Conservation (phyloP, 2,797 vertebrate genomes). For the Limosa lapponica region DNA sequence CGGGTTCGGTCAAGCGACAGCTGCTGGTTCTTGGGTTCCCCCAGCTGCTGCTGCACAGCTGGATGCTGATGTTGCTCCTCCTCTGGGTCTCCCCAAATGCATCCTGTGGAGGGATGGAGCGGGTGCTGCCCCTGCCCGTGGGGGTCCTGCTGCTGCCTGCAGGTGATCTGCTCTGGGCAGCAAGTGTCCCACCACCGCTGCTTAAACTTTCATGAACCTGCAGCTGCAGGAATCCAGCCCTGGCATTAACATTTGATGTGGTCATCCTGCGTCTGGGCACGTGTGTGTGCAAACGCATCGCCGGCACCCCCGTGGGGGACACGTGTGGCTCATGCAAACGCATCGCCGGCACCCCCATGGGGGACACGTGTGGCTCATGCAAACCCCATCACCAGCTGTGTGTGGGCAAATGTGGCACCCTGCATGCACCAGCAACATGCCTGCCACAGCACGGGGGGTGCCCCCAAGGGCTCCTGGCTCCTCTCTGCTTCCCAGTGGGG, state of each 20-base stretch:
- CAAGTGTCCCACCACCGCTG: slow-evolving; percentile 25
- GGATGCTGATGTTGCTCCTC: background rate
- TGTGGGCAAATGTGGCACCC: background rate
- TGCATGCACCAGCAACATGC: accelerated
- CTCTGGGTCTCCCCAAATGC: background rate
- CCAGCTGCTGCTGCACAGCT: background rate
- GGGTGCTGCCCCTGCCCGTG: background rate
- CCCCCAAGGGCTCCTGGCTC: accelerated
- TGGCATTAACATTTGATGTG: slow-evolving; percentile 65
- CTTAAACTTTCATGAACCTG: slow-evolving; percentile 72
- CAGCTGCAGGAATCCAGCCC: background rate
- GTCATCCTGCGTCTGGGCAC: background rate
- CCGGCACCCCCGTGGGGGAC: accelerated
- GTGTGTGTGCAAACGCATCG: background rate
- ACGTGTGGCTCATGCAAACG: background rate
- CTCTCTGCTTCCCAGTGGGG: background rate
- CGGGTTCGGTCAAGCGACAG: background rate
- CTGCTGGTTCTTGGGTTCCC: background rate
- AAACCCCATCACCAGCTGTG: background rate
- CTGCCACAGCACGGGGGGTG: accelerated
- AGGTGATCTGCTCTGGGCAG: background rate
- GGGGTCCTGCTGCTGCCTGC: accelerated
- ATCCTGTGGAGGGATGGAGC: accelerated
- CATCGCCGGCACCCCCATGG: accelerated
- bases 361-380: background rate